Base-by-base conservation (phyloP, 2,113 vertebrate genomes). In the Trichomycterus rosablanca region DNA sequence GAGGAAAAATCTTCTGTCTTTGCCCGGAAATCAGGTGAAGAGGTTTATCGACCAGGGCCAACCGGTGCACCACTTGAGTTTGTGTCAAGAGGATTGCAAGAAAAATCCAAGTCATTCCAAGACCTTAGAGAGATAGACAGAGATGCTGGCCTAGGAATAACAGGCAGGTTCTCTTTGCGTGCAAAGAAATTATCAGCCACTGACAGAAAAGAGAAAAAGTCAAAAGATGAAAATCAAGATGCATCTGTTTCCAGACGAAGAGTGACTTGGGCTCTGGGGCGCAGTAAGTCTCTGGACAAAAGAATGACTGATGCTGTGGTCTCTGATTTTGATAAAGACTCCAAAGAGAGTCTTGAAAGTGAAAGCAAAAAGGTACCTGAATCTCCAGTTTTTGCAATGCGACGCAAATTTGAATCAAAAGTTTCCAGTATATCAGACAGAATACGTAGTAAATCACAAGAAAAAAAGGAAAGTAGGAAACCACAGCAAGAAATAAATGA, bases 41-140 rank as follows among this genome's bases (percentile, higher is more conserved):
- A 91, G 67, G 90, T 97, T 16, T 98, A 98, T 74, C 87, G 95
- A 37, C 96, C 92, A 11, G 85, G 89, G 0, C 91, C 91, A 0
- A 81, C 76, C 0, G 95, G 95, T 0, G 93, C 91, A 18, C 96
- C 96, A 0, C 76, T 98, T 59, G 90, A 97, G 79, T 78, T 99
- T 16, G 74, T 74, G 15, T 61, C 84, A 14, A 72, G 81, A 0
- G 80, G 81, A 58, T 71, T 92, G 35, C 82, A 78, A 3, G 88
- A 91, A 71, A 92, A 95, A 71, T 93, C 93, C n/a, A 94, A 88
- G 72, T 98, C 94, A 0, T 94, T 97, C 63, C 95, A 91, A 75
- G 93, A 97, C 74, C 86, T 99, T 42, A 84, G 86, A 0, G 89
- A 92, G 70, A 87, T 89, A 65, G 80, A 90, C 56, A 94, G 91